phyloP scores from a whole-genome alignment of 2,888 invertebrate genomes.

The Acleris holmiana region DNA sequence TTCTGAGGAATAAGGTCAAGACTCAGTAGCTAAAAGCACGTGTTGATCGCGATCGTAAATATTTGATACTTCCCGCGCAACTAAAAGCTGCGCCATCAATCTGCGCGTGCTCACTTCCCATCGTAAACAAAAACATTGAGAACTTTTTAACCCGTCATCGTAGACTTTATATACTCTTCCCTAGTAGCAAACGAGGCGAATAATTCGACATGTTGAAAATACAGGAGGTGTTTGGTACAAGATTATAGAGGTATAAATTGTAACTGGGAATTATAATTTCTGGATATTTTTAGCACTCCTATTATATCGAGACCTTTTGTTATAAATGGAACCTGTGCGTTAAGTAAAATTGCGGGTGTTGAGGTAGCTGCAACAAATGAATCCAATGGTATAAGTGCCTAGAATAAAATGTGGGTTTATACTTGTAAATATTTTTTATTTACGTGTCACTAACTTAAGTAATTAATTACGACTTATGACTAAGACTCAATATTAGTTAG shows the following conservation, averaged over 20 bases:
- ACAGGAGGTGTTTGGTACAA: slow-evolving; percentile 44
- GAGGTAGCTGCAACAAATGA: too few species aligned
- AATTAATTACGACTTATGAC: too few species aligned
- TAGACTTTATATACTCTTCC: slow-evolving; percentile 56
- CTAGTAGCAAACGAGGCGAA: slow-evolving; percentile 65
- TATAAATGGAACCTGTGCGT: too few species aligned
- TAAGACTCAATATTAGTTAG: too few species aligned
- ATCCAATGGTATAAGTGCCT: too few species aligned
- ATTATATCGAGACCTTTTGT: too few species aligned
- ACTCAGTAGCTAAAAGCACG: slow-evolving; percentile 37
- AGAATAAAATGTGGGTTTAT: too few species aligned
- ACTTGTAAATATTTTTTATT: too few species aligned
- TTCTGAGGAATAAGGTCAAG: slow-evolving; percentile 38
- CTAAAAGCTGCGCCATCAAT: slow-evolving; percentile 70
- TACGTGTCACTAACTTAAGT: too few species aligned
- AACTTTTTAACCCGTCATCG: slow-evolving; percentile 77
- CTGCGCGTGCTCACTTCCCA: slow-evolving; percentile 67
- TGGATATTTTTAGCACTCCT: too few species aligned
- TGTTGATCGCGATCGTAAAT: slow-evolving; percentile 38
- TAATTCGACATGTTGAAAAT: slow-evolving; percentile 79
- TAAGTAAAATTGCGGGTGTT: too few species aligned
- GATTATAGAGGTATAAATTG: slow-evolving; percentile 1
- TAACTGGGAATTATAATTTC: too few species aligned
- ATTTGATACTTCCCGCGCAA: slow-evolving; percentile 49
- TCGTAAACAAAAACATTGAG: slow-evolving; percentile 79